Base-by-base conservation (phyloP, 30 jellyfish, hydroid and myxozoan species). In the Sanderia malayensis region DNA sequence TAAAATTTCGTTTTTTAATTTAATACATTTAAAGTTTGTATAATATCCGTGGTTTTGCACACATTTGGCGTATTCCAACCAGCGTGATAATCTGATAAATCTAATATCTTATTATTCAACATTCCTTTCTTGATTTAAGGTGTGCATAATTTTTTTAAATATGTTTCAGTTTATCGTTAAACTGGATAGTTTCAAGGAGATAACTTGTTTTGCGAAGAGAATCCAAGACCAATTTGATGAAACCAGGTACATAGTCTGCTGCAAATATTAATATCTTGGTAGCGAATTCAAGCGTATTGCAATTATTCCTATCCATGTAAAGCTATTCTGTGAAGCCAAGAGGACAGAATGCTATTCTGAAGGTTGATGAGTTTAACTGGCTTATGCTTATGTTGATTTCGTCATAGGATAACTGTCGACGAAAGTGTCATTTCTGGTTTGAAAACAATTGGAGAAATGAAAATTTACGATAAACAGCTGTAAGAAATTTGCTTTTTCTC, bases 381-480 rank as follows among this genome's bases (percentile, higher is more conserved):
- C 15, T 41, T 41, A 41, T 41, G 55, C 55, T 41, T 41, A 6
- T 6, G 8, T 6, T 41, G 8, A 41, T 41, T n/a, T 57, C 31
- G 27, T 57, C 31, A n/a, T 6, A 57, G 68, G 31, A n/a, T 57
- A n/a, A 20, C 9, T 23, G 74, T 69, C 21, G 81, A 77, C 21
- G 80, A 77, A 23, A 73, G 46, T 8, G 53, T 46, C 3, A 73
- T 46, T 18, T 34, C 27, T 18, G 17, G 1, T 25, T n/a, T 77
- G 24, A 77, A 77, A 64, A 58, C 63, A 25, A 33, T 77, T 45
- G 89, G 89, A 1, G 52, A 19, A 1, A 1, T 77, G 68, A 81
- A 77, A 27, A 32, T 77, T 24, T 20, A 20, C 20, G 31, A 11
- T 25, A n/a, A 20, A 22, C 52, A 59, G 32, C 24, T 53, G 85